phyloP scores from a whole-genome alignment of 2,113 vertebrate species.

The Casuarius casuarius region DNA sequence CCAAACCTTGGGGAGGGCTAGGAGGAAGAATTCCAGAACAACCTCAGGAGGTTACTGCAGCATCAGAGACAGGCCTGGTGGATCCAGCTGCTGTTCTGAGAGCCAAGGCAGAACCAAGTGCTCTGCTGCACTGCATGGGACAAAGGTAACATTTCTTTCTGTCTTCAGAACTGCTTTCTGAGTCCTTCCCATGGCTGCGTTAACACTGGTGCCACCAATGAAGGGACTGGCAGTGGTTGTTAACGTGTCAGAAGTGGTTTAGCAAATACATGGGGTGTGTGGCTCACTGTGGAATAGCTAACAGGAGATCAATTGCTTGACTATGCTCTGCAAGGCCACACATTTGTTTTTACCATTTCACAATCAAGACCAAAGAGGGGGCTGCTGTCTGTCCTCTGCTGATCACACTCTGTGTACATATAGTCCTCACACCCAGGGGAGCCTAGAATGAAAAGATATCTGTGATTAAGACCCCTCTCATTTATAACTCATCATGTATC shows the following conservation, averaged over 20 bases:
- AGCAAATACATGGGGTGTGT: not conserved
- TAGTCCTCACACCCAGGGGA: conserved; percentile 77
- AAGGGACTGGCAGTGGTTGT: not conserved
- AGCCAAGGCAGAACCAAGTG: not conserved
- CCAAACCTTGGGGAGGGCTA: not conserved
- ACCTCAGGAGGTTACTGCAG: not conserved
- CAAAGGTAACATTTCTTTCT: not conserved
- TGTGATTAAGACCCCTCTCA: not conserved
- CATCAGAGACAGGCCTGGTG: not conserved
- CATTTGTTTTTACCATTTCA: conserved; percentile 86
- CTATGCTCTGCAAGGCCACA: not conserved
- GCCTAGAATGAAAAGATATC: conserved; percentile 71
- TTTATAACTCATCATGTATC: not conserved
- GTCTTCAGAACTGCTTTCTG: not conserved
- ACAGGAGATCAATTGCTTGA: not conserved
- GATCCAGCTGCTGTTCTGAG: not conserved
- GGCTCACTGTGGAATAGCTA: not conserved
- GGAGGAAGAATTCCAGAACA: not conserved
- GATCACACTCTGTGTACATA: conserved; percentile 70
- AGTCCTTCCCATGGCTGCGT: not conserved
- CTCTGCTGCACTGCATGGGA: not conserved
- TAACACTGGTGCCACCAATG: not conserved
- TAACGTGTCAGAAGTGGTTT: not conserved
- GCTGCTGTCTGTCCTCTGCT: conserved; percentile 82
- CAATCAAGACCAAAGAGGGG: conserved; percentile 92